phyloP scores from a whole-genome alignment of 2,797 vertebrate genomes.

The Tapirus indicus region DNA sequence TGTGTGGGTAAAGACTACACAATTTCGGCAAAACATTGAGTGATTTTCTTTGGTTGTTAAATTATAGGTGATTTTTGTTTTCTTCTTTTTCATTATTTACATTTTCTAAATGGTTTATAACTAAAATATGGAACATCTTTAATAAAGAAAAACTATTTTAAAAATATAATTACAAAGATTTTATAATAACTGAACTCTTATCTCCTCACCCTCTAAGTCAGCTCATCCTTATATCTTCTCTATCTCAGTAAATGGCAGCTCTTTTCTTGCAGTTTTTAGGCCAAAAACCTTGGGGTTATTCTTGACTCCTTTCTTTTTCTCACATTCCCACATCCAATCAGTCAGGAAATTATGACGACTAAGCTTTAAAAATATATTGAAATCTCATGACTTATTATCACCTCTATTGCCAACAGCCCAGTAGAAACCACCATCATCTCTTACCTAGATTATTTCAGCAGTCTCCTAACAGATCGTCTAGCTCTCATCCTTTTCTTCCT shows the following conservation, averaged over 20 bases:
- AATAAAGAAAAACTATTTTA: neutral
- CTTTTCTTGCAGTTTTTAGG: neutral
- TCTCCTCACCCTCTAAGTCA: neutral
- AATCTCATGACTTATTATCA: neutral
- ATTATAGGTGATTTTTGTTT: neutral
- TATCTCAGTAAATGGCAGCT: neutral
- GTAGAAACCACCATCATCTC: neutral
- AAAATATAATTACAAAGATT: neutral
- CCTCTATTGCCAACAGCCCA: neutral
- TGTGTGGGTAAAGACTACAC: neutral
- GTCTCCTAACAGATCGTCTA: neutral
- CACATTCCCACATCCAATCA: neutral
- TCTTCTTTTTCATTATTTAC: neutral
- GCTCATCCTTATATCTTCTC: neutral
- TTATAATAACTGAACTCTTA: neutral
- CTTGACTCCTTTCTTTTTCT: neutral
- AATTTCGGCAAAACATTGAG: neutral
- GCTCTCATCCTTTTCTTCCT: neutral
- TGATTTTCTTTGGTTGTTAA: constrained; percentile 20
- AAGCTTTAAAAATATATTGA: neutral
- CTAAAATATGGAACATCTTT: neutral
- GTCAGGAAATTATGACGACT: neutral
- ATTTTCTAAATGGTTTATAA: neutral
- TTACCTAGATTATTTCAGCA: neutral
- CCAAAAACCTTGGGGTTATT: neutral